Percentiles rank a stretch among this genome's conserved stretches.
These are phyloP conservation scores for Arnoldichthys spilopterus DNA, from an alignment of 2,797 vertebrate species.

Conservation along the genomic window DNA sequence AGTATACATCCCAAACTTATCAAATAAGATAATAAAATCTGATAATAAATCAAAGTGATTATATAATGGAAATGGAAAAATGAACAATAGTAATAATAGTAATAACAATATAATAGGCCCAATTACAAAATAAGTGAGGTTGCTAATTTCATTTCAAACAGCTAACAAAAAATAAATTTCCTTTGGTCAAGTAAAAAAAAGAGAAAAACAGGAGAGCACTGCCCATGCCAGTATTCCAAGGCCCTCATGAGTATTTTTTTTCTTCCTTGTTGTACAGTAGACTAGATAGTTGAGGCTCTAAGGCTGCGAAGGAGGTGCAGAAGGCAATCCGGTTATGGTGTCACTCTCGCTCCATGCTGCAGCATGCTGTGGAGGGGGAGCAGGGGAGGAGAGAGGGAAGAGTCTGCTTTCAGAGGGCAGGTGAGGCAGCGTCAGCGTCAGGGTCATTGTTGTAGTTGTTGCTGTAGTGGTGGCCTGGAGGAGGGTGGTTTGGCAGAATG, in stretches of 20 bases:
- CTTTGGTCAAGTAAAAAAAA: constrained; percentile 82
- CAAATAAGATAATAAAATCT: constrained; percentile 64
- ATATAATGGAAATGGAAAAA: constrained; percentile 47
- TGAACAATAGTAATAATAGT: constrained; percentile 49
- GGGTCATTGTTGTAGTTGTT: constrained; percentile 85
- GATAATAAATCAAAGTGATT: constrained; percentile 46
- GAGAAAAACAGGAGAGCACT: constrained; percentile 66
- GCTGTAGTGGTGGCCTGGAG: constrained; percentile 80
- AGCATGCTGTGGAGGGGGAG: constrained; percentile 67
- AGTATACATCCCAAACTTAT: constrained; percentile 67
- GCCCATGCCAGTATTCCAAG: constrained; percentile 67
- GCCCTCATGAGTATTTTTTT: constrained; percentile 53
- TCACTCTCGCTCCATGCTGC: constrained; percentile 80
- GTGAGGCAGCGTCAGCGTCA: constrained; percentile 90
- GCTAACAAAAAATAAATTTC: constrained; percentile 77
- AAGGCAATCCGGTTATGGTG: constrained; percentile 84
- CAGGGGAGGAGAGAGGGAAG: constrained; percentile 67
- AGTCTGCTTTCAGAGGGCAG: constrained; percentile 78
- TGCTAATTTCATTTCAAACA: constrained; percentile 65
- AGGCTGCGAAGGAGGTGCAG: constrained; percentile 84
- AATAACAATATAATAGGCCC: constrained; percentile 67
- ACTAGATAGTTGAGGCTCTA: constrained; percentile 81
- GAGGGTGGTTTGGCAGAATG: constrained; percentile 88
- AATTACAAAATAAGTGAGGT: constrained; percentile 70
- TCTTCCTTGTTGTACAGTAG: constrained; percentile 67